Percentiles rank a stretch among this genome's conserved stretches.
phyloP scores from a whole-genome alignment of 2,888 invertebrate species.

The Linyphia triangularis region DNA sequence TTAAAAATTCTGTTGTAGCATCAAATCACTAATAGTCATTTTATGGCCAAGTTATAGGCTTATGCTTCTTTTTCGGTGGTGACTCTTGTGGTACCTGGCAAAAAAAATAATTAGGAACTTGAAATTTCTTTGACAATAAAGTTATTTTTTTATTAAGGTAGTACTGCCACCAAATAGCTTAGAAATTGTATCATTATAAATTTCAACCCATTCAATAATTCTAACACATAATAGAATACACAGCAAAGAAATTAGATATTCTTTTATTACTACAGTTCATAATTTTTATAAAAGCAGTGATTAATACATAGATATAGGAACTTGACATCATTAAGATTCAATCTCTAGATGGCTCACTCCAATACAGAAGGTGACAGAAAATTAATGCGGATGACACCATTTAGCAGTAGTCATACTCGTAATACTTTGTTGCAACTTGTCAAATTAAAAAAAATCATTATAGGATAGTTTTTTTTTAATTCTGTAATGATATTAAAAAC shows the following conservation, averaged over 20 bases:
- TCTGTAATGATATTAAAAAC: too few species aligned
- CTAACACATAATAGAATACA: background rate
- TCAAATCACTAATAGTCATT: background rate
- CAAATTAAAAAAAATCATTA: too few species aligned
- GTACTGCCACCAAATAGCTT: too few species aligned
- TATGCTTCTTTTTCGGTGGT: slow-evolving; percentile 43
- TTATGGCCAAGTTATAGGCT: slow-evolving; percentile 47
- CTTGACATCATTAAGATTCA: too few species aligned
- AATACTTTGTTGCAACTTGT: too few species aligned
- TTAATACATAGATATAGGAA: too few species aligned
- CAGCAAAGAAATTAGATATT: background rate
- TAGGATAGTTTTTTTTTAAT: too few species aligned
- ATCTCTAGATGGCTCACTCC: too few species aligned
- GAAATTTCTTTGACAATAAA: background rate
- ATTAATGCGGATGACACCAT: too few species aligned
- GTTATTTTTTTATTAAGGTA: background rate
- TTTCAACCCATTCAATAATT: background rate
- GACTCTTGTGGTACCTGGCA: slow-evolving; percentile 9
- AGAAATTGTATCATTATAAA: background rate
- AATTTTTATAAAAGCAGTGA: background rate
- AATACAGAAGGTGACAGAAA: too few species aligned
- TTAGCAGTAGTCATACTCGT: too few species aligned
- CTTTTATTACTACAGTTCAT: background rate
- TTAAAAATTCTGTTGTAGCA: background rate
- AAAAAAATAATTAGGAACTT: background rate